A percentile compares a stretch with the other conserved stretches of the same genome.
phyloP scores from a whole-genome alignment of 2,888 invertebrate species.

The Napeogenes inachia region DNA sequence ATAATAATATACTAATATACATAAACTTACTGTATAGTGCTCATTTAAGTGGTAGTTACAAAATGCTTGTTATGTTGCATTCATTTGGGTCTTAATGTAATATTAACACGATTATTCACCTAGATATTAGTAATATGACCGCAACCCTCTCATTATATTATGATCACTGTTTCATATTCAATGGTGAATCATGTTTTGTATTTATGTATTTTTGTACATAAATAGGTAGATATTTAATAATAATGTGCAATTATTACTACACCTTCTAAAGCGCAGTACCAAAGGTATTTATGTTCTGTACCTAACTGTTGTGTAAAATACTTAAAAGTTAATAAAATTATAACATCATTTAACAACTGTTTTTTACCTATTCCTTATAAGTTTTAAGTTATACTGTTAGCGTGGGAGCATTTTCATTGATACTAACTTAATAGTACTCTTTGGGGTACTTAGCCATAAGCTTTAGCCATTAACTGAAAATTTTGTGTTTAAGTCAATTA shows the following conservation, averaged over 20 bases:
- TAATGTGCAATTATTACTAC: conserved; percentile 74
- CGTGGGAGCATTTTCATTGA: too few species aligned
- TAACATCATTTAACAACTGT: conserved; percentile 28
- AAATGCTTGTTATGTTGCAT: background rate
- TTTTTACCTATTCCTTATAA: background rate
- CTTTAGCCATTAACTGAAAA: too few species aligned
- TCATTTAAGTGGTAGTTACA: background rate
- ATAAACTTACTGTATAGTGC: background rate
- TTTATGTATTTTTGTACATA: conserved; percentile 72
- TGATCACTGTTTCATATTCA: conserved; percentile 5
- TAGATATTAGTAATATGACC: too few species aligned
- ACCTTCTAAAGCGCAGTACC: conserved; percentile 64
- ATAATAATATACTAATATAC: background rate
- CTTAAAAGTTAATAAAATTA: conserved; percentile 62
- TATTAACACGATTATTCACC: background rate
- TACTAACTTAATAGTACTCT: too few species aligned
- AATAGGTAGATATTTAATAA: conserved; percentile 62
- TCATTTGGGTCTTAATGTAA: background rate
- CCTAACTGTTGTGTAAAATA: conserved; percentile 69
- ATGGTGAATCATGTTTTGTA: conserved; percentile 45
- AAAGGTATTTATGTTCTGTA: conserved; percentile 74
- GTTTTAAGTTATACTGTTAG: background rate
- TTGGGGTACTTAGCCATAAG: too few species aligned
- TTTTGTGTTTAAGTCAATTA: too few species aligned
- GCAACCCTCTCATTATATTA: too few species aligned